Percentiles rank a stretch among this genome's conserved stretches.
phyloP scores from a whole-genome alignment of 2,113 vertebrate genomes.

The Ginglymostoma cirratum region DNA sequence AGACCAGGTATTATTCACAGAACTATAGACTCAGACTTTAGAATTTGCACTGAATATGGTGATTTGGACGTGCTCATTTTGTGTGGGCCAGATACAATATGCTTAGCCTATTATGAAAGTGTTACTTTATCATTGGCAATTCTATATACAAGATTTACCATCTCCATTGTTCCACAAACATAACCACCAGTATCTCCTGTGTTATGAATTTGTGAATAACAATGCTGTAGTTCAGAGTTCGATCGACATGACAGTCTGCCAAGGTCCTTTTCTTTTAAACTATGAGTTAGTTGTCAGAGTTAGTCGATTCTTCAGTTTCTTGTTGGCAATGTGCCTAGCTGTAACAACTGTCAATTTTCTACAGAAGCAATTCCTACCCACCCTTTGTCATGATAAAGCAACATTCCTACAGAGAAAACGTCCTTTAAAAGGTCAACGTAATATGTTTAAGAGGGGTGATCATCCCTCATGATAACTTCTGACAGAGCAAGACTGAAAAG shows the following conservation, averaged over 20 bases:
- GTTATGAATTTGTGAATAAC: neutral
- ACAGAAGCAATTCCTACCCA: neutral
- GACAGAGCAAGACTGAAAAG: neutral
- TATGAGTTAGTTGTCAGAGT: neutral
- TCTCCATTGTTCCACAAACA: neutral
- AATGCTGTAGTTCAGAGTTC: neutral
- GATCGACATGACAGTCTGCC: neutral
- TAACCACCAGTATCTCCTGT: neutral
- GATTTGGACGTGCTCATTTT: neutral
- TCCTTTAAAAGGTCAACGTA: neutral
- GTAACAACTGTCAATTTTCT: neutral
- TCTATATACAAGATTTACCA: neutral
- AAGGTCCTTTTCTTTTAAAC: neutral
- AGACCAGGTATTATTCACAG: no score
- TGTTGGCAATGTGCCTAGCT: neutral
- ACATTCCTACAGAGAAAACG: neutral
- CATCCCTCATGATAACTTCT: neutral
- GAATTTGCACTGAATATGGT: neutral
- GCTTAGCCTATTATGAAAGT: neutral
- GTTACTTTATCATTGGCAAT: neutral
- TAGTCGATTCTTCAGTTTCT: neutral
- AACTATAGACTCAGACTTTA: neutral
- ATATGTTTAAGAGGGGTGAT: neutral
- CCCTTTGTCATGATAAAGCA: neutral
- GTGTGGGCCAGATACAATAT: no score